Evolutionary conservation across 2,797 vertebrate species (phyloP), one percentile per base, ranked within the genome.

Genomic region (Sebastes iracundus): DNA sequence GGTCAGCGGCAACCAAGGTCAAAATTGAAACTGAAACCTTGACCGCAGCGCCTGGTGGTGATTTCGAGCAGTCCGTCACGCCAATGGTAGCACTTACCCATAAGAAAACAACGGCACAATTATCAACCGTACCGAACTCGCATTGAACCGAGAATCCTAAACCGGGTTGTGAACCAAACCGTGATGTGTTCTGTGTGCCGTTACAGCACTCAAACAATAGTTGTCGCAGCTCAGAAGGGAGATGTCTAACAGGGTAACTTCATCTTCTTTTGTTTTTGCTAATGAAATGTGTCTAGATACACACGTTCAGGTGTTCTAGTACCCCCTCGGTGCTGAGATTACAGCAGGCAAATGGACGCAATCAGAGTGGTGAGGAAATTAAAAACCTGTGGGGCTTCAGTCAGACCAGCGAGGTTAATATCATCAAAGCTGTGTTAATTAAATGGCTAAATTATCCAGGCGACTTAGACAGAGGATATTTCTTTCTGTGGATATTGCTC

Each of bases 381-480:
- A 83, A 90, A 87, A 86, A 81, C 68, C 83, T 79, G 58, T 75
- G 61, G 73, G 38, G 79, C 63, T 79, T 81, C 71, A 79, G 58
- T 70, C 30, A 32, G 72, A 81, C 78, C 69, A 79, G 66, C 52
- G 67, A 78, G 82, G 87, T 89, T 90, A 91, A 88, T 83, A 32
- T 87, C 64, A 84, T 86, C 77, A 88, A 81, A 80, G 78, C 79
- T 82, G 77, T 53, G 63, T 84, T 90, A 89, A 90, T 93, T 84
- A 85, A 91, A 92, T 82, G 23, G 73, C 38, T 77, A 68, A 87
- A 82, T 84, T 62, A 64, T 58, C 27, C 56, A 72, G 46, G n/a
- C 1, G 1, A 77, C 60, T 74, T 46, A 27, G 62, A 52, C 72
- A 49, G 55, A 79, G 53, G 30, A 79, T 76, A 63, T 82, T 81